Evolutionary conservation across 2,888 invertebrate genomes (phyloP), one percentile per base, ranked within the genome.

Genomic region (Acanthacorydalis orientalis): DNA sequence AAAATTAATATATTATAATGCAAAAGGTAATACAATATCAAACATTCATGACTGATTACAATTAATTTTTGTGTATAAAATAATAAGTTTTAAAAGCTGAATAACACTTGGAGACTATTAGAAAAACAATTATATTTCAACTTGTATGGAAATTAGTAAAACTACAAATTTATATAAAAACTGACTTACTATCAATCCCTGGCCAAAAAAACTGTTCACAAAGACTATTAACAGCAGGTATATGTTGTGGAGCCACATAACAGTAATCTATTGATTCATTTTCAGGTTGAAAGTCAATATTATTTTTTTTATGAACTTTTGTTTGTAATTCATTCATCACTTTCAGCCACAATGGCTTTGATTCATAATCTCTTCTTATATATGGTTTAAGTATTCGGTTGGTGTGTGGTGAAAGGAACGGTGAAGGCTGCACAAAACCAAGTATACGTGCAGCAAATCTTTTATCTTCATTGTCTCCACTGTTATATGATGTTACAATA

Each of bases 201-300:
- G 90, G 85, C 92, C 93, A 93, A 67, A 93, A 93, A 64, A 80
- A 83, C 57, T 82, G 79, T 52, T 82, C 77, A 52, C 87, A 83
- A 12, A 92, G 68, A 49, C 77, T 78, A 64, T 93, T 93, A 52
- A 93, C 79, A 0, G 88, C 84, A 1, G 89, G 82, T 53, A 93
- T 81, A 62, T 91, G 90, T 57, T 89, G 83, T 1, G 90, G 86
- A 37, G 83, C 75, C 14, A 93, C 80, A 62, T 92, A 92, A 54
- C 83, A 84, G 65, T 82, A 93, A 68, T 91, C 89, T 10, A 93
- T 71, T 1, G 85, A 70, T 2, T 75, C 73, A 48, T 69, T 33
- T 15, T 33, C 23, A 51, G 57, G 63, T 15, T 56, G 49, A 23
- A 23, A 23, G 6, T 23, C 23, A 23, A 23, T 23, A 23, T 23